These are phyloP conservation scores for Xyrichtys novacula DNA, from an alignment of 2,797 vertebrate species.

Conservation along the genomic window DNA sequence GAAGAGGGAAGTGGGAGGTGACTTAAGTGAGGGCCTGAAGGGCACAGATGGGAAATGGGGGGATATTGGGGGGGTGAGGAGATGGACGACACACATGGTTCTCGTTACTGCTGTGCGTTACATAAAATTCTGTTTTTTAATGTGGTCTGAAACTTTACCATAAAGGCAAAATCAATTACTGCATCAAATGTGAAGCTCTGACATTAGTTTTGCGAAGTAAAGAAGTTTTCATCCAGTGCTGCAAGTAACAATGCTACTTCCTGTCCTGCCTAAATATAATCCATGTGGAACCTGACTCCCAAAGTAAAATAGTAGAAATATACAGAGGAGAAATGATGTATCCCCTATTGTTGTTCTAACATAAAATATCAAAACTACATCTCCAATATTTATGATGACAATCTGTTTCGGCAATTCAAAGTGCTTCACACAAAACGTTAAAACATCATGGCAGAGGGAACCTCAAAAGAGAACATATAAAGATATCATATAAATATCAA, in stretches of 20 bases:
- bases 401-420: too few species aligned
- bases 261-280: slow-evolving; percentile 35
- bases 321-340: too few species aligned
- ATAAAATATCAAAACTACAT: too few species aligned
- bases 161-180: not conserved
- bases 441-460: too few species aligned
- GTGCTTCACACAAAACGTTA: too few species aligned
- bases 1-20: slow-evolving; percentile 83
- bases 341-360: too few species aligned
- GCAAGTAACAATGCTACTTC: not conserved
- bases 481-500: too few species aligned
- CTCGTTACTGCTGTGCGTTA: slow-evolving; percentile 70
- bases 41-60: slow-evolving; percentile 82
- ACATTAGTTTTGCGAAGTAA: not conserved
- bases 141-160: slow-evolving; percentile 10
- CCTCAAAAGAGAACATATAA: too few species aligned
- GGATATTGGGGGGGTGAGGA: slow-evolving; percentile 35
- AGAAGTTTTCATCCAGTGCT: slow-evolving; percentile 1
- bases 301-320: too few species aligned
- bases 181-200: not conserved
- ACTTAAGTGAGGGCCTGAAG: slow-evolving; percentile 78
- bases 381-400: too few species aligned
- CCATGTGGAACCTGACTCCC: slow-evolving; percentile 9
- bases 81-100: slow-evolving; percentile 79
- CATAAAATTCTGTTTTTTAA: slow-evolving; percentile 47